Base-by-base conservation (phyloP, 64 coral and sea anemone species). In the Catalaphyllia jardinei region DNA sequence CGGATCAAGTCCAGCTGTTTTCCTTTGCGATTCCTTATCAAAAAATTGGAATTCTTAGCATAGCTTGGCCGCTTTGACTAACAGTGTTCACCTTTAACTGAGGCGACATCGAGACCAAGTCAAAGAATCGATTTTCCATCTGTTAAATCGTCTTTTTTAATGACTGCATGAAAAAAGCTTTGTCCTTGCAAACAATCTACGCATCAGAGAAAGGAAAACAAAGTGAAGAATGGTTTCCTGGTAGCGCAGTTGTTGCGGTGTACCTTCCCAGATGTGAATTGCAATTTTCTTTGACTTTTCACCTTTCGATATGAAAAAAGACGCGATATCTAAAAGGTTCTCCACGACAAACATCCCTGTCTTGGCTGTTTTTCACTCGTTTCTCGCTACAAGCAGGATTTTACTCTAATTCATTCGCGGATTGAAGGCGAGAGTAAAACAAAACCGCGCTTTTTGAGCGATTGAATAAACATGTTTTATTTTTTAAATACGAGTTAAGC, bases 61-160 rank as follows among this genome's bases (percentile, higher is more conserved):
- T 84, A 49, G 61, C 39, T 84, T 22, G 64, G 20, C 64, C 25
- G 64, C 63, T 65, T 33, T 31, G 16, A 27, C 61, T 35, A 31
- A 67, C 80, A 11, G 24, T 49, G 62, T 27, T 84, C 81, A 51
- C 29, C 57, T 84, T 38, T 25, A 22, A 19, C 62, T 39, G 8
- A 35, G 60, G 33, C 29, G 19, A 69, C 61, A 71, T 51, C 39
- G 62, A 50, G 10, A 14, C 15, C 31, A 12, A 84, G 22, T 10
- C 64, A 16, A n/a, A 51, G n/a, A 69, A 84, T 84, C 81, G 81
- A 84, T 84, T 84, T 84, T 63, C 29, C 81, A 84, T 84, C 61
- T 84, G 81, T 71, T 83, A 83, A 31, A 16, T 8, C 31, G 17
- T 67, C 16, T 35, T 83, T 49, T 69, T 46, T 5, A 20, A 24